phyloP scores from a whole-genome alignment of 1,140 invertebrate species.

The Zaprionus davidi region DNA sequence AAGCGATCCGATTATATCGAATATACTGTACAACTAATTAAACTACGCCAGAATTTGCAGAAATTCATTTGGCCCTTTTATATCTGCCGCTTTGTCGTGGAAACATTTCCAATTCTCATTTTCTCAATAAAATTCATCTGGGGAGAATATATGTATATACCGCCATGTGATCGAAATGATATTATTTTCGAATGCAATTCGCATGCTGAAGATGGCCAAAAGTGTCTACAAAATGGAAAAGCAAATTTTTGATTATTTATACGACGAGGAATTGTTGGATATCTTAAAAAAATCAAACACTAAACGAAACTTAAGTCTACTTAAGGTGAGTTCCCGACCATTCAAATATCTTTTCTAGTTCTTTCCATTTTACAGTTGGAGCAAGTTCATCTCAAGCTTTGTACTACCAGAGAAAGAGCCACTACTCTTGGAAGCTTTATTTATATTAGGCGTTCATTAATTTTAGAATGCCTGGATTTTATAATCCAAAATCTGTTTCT shows the following conservation, averaged over 20 bases:
- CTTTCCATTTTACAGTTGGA: neutral
- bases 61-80: too few relatives aligned
- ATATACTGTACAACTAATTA: too few relatives aligned
- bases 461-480: neutral
- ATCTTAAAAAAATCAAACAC: neutral
- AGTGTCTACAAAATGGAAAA: neutral
- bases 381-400: neutral
- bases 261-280: neutral
- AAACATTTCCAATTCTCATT: too few relatives aligned
- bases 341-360: neutral
- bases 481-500: neutral
- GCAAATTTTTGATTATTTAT: neutral
- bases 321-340: neutral
- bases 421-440: neutral
- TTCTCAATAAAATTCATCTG: too few relatives aligned
- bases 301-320: neutral
- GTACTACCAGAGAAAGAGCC: neutral
- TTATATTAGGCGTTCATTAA: neutral
- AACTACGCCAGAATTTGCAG: too few relatives aligned
- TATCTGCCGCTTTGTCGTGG: too few relatives aligned
- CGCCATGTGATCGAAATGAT: neutral
- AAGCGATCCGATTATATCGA: too few relatives aligned
- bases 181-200: neutral
- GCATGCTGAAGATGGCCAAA: neutral
- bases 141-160: too few relatives aligned